A percentile compares a stretch with the other conserved stretches of the same genome.
Evolutionary conservation across 2,888 invertebrate species (phyloP).

Genomic region (Rhaphigaster nebulosa): DNA sequence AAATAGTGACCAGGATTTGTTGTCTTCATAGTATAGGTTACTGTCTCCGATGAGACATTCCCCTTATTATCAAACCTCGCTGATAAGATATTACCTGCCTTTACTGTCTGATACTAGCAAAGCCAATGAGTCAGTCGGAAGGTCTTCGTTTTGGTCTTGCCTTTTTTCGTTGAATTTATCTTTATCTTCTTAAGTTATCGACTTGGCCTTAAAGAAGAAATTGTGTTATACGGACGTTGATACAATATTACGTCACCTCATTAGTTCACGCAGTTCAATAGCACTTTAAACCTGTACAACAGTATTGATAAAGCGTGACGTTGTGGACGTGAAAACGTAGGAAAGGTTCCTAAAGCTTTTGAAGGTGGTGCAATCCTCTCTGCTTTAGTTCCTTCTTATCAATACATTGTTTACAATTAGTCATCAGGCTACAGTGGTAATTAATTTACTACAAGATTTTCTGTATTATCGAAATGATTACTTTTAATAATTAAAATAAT

Average conservation of each 20-base stretch:
- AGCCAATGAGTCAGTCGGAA: not conserved
- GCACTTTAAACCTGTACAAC: not conserved
- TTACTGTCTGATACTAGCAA: not conserved
- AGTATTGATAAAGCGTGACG: not conserved
- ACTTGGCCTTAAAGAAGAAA: not conserved
- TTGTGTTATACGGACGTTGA: not conserved
- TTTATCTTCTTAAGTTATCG: not conserved
- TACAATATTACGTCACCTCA: not conserved
- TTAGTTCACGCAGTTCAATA: not conserved
- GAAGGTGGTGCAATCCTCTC: not conserved
- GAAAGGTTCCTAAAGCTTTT: not conserved
- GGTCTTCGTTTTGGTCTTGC: not conserved
- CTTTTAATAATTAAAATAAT: not conserved
- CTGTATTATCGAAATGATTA: not conserved
- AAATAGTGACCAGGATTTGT: not conserved
- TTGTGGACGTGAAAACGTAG: not conserved
- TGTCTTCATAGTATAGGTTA: not conserved
- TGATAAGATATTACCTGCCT: slow-evolving; percentile 19
- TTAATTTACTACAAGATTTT: not conserved
- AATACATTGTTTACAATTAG: not conserved
- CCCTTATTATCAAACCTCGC: not conserved
- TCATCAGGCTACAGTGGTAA: not conserved
- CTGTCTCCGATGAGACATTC: not conserved
- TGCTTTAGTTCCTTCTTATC: no score
- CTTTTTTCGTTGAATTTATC: not conserved